These are phyloP conservation scores for Brachionus rubens DNA, from an alignment of 1,140 invertebrate genomes.

Conservation along the genomic window DNA sequence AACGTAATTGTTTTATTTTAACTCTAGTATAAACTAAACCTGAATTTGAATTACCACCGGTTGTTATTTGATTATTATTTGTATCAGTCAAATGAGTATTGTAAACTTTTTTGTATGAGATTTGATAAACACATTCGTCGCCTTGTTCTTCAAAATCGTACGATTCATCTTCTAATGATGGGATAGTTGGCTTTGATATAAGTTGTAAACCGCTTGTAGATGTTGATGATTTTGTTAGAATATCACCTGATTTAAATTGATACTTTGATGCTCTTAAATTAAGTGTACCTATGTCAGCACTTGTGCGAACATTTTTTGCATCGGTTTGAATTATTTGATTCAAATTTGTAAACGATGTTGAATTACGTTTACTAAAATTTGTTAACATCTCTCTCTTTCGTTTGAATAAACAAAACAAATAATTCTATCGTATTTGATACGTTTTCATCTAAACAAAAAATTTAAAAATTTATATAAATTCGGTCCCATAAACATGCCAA, in stretches of 20 bases:
- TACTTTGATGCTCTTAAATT: neutral
- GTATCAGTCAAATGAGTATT: conserved; percentile 23
- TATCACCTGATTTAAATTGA: neutral
- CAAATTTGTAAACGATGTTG: conserved; percentile 25
- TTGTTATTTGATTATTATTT: conserved; percentile 26
- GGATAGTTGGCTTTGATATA: neutral
- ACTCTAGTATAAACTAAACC: conserved; percentile 37
- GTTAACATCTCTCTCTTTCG: neutral
- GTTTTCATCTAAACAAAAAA: conserved; percentile 12
- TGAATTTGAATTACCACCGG: neutral
- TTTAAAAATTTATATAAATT: no score
- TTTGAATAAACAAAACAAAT: neutral
- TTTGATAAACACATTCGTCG: conserved; percentile 36
- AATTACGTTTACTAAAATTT: conserved; percentile 38
- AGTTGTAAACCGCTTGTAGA: neutral
- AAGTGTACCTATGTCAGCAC: neutral
- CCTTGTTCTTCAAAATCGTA: conserved; percentile 2
- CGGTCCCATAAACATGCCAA: no score
- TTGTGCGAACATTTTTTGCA: neutral
- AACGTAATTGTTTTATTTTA: conserved; percentile 67
- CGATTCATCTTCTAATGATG: neutral
- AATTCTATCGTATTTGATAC: conserved; percentile 25
- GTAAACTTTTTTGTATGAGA: conserved; percentile 42
- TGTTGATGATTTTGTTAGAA: no score
- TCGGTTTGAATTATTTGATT: neutral